Evolutionary conservation across 1,140 invertebrate genomes (phyloP), one percentile per base, ranked within the genome.

Genomic region (Acromyrmex echinatior): DNA sequence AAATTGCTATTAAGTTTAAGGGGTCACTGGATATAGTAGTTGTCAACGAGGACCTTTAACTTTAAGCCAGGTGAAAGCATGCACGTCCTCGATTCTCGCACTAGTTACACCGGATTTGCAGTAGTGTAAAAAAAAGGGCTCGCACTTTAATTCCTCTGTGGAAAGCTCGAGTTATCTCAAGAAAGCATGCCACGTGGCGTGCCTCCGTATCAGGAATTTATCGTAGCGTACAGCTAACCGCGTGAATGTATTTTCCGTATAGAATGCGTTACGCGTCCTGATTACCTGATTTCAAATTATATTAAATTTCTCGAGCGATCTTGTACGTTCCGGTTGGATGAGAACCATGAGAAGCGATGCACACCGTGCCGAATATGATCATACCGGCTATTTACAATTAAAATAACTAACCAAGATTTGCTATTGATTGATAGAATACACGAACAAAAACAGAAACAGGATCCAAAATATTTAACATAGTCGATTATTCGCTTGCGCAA

Each of bases 271-370:
- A 60, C 51, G 39, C 56, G 80, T 76, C 28, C 80, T 63, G 58
- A 84, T 84, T 84, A 84, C 80, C 80, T 84, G 39, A 74, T 74
- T 84, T 62, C 14, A 28, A 39, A 70, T 68, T 5, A 31, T 62
- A 82, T 82, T 65, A n/a, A 31, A 6, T 7, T 16, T 25, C 66
- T n/a, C 65, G 10, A 25, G 51, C 62, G 49, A 51, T 66, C 31
- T 16, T 45, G 39, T 45, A 31, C 25, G 35, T 51, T 66, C 60
- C 39, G 14, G 21, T 56, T 45, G 18, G 21, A 80, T 56, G 9
- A 12, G 14, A 80, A n/a, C 18, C 5, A 80, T 56, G 2, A 12
- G 9, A 80, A n/a, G 18, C 10, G 16, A 78, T 14, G 25, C 14
- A 73, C 65, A 49, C 39, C 10, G 12, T n/a, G 16, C 3, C 31